Percentiles rank a stretch among this genome's conserved stretches.
Conservation (phyloP, 2,888 invertebrate species). For the Cantharis rufa region DNA sequence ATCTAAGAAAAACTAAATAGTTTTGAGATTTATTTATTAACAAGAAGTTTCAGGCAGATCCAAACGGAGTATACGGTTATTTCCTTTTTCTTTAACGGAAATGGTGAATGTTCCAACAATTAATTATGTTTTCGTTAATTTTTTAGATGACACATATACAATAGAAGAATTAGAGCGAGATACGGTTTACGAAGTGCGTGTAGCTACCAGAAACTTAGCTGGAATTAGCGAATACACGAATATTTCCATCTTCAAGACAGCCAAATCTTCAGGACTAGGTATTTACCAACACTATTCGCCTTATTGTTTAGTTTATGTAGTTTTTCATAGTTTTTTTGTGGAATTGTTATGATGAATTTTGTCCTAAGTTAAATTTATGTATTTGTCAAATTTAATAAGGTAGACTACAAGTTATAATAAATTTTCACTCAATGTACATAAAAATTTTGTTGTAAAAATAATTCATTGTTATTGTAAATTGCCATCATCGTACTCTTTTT, state of each 20-base stretch:
- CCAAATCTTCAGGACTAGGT: slow-evolving; percentile 33
- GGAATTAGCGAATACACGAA: slow-evolving; percentile 56
- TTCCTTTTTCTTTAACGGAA: neutral
- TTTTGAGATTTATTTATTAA: neutral
- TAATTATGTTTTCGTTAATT: slow-evolving; percentile 1
- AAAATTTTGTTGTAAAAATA: neutral
- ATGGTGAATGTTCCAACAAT: neutral
- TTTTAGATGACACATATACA: slow-evolving; percentile 58
- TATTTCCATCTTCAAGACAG: slow-evolving; percentile 42
- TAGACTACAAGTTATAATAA: slow-evolving; percentile 26
- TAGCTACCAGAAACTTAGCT: slow-evolving; percentile 61
- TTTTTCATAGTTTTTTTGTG: slow-evolving; percentile 3
- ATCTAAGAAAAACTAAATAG: neutral
- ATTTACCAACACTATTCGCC: neutral
- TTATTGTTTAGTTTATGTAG: slow-evolving; percentile 7
- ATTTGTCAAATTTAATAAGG: slow-evolving; percentile 2
- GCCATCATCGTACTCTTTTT: neutral
- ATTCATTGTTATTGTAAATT: neutral
- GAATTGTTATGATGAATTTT: slow-evolving; percentile 26
- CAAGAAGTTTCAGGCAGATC: neutral
- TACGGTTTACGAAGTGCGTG: slow-evolving; percentile 60
- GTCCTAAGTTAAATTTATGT: neutral
- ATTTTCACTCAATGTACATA: slow-evolving; percentile 25
- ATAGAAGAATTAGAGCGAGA: slow-evolving; percentile 56
- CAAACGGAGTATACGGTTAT: neutral